These are phyloP conservation scores for Dendropsophus ebraccatus DNA, from an alignment of 2,113 vertebrate species.

Conservation along the genomic window DNA sequence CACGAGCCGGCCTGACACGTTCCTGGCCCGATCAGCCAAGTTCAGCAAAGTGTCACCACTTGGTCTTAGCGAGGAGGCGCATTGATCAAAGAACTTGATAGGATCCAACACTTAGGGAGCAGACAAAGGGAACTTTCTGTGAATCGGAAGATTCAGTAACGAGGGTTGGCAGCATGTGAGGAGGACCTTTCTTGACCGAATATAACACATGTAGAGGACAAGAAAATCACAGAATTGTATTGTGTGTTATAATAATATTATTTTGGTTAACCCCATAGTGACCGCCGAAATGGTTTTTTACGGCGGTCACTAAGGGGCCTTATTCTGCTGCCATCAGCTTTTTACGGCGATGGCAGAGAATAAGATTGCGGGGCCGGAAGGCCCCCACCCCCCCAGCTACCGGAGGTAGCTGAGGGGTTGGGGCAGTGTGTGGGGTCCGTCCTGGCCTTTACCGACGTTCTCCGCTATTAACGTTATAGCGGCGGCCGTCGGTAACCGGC, in stretches of 20 bases:
- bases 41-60: constrained; percentile 1
- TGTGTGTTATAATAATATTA: neutral
- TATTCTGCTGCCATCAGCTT: too few species aligned
- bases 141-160: neutral
- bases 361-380: too few species aligned
- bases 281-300: too few species aligned
- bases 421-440: too few species aligned
- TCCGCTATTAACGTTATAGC: too few species aligned
- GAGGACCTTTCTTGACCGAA: neutral
- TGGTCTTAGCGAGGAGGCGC: neutral
- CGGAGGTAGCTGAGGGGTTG: too few species aligned
- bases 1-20: constrained; percentile 29
- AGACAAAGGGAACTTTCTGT: neutral
- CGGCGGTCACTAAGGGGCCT: too few species aligned
- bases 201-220: neutral
- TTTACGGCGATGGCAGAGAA: too few species aligned
- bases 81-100: constrained; percentile 27
- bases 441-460: too few species aligned
- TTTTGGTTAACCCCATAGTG: too few species aligned
- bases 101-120: neutral
- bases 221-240: neutral
- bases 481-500: too few species aligned
- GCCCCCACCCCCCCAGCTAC: too few species aligned
- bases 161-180: neutral
- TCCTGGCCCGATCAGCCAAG: constrained; percentile 22